phyloP scores from a whole-genome alignment of 1,140 invertebrate genomes.

The Homalodisca vitripennis region DNA sequence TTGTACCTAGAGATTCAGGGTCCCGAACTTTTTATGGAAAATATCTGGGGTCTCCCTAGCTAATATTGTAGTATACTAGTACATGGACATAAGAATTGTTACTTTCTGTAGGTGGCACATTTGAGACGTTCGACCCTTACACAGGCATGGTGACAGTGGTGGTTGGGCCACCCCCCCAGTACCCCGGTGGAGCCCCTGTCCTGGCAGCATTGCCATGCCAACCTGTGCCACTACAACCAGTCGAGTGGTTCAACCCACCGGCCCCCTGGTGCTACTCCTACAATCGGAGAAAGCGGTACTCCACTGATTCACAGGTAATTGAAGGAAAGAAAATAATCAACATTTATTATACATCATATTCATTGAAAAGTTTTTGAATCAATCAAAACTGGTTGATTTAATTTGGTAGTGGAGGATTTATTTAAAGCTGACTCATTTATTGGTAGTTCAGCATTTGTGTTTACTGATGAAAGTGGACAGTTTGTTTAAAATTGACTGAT shows the following conservation, averaged over 20 bases:
- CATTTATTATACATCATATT: too few species aligned
- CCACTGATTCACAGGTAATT: constrained; percentile 45
- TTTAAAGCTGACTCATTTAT: too few species aligned
- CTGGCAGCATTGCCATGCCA: constrained; percentile 42
- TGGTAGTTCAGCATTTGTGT: too few species aligned
- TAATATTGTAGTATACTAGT: neutral
- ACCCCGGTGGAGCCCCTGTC: constrained; percentile 34
- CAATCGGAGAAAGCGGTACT: constrained; percentile 40
- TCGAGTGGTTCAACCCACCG: constrained; percentile 46
- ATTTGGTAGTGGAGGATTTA: too few species aligned
- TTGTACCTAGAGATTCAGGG: too few species aligned
- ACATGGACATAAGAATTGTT: neutral
- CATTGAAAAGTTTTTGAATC: too few species aligned
- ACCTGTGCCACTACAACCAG: constrained; percentile 44
- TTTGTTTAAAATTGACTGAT: too few species aligned
- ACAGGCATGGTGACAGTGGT: constrained; percentile 40
- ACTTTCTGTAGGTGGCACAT: constrained; percentile 38
- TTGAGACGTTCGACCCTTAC: constrained; percentile 43
- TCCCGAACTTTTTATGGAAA: too few species aligned
- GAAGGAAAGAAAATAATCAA: too few species aligned
- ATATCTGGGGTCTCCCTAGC: too few species aligned
- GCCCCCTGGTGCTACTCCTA: constrained; percentile 28
- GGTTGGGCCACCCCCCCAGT: constrained; percentile 37
- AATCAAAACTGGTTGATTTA: too few species aligned
- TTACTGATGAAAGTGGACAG: too few species aligned